Percentiles rank a stretch among this genome's conserved stretches.
Conservation (phyloP, 1,140 invertebrate species). For the Aphelenchoides fujianensis region DNA sequence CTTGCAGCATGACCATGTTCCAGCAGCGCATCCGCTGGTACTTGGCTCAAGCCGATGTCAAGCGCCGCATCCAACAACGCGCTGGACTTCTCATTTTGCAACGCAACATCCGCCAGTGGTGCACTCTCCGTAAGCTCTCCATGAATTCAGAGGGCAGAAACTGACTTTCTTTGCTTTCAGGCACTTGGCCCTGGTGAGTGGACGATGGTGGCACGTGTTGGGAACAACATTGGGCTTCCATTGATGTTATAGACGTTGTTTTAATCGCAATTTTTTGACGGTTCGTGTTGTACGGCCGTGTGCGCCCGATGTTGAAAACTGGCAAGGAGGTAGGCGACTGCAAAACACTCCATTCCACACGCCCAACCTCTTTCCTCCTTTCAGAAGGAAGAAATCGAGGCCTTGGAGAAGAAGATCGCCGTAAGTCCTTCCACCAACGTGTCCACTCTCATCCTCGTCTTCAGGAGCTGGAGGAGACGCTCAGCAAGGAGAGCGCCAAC, state of each 20-base stretch:
- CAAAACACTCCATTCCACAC: background rate
- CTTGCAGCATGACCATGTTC: constrained; percentile 97
- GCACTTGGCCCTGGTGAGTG: too few relatives aligned
- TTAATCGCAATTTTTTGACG: constrained; percentile 99
- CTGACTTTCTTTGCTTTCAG: too few relatives aligned
- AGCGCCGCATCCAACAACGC: constrained; percentile 93
- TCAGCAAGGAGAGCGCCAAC: constrained; percentile 87
- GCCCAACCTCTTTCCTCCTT: too few relatives aligned
- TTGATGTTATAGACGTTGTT: too few relatives aligned
- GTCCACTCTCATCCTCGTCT: too few relatives aligned
- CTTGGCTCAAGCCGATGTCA: constrained; percentile 62
- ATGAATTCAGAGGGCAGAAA: too few relatives aligned
- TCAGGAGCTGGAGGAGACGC: constrained; percentile 84
- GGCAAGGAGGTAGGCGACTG: constrained; percentile 96
- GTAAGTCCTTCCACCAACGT: too few relatives aligned
- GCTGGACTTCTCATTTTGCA: constrained; percentile 79
- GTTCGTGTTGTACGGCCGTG: constrained; percentile 68
- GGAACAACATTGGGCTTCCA: too few relatives aligned
- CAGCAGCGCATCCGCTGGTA: constrained; percentile 67
- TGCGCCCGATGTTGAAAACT: constrained; percentile 72
- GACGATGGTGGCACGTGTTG: too few relatives aligned
- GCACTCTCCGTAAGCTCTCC: constrained; percentile 89
- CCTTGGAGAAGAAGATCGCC: constrained; percentile 54
- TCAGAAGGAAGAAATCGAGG: too few relatives aligned
- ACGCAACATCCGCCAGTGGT: constrained; percentile 96